Evolutionary conservation across 2,797 vertebrate species (phyloP), one percentile per base, ranked within the genome.

Genomic region (Pseudochaenichthys georgianus): DNA sequence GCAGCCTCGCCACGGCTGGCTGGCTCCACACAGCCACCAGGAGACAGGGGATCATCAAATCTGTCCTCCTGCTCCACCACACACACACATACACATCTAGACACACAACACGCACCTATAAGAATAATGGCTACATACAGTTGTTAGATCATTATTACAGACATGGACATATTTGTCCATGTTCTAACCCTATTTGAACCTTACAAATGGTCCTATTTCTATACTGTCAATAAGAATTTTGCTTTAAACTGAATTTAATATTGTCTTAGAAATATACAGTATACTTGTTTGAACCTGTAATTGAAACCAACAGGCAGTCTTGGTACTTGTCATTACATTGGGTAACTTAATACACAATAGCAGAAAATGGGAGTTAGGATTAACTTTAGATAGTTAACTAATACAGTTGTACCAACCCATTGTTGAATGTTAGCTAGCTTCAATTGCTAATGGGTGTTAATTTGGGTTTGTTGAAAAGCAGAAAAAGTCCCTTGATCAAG

Each of bases 41-140:
- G 87, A 93, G 93, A 89, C 87, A 84, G 84, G 79, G 83, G 83
- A 91, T 92, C 89, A 91, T 92, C 91, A 89, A 90, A 89, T 80
- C 82, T 81, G 86, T 86, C 88, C 81, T 79, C 83, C 70, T 13
- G 78, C 86, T 66, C 51, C 77, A 13, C 47, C 82, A 62, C 75
- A 51, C 82, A 70, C 80, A 75, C 70, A 75, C 64, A 64, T 2
- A 83, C 64, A 77, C 67, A 67, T 70, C 38, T 16, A 78, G 59
- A 77, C 81, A 76, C 73, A 77, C 68, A 79, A 84, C 79, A 86
- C 54, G 61, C 68, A 71, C 76, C 73, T 58, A 45, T 67, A 70
- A 76, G 77, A 66, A 85, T 60, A 74, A 78, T 38, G 45, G 58
- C 57, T 16, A 7, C 54, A 74, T 64, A 42, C 68, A 84, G 77